phyloP scores from a whole-genome alignment of 2,113 vertebrate genomes.

The Sinocyclocheilus grahami region DNA sequence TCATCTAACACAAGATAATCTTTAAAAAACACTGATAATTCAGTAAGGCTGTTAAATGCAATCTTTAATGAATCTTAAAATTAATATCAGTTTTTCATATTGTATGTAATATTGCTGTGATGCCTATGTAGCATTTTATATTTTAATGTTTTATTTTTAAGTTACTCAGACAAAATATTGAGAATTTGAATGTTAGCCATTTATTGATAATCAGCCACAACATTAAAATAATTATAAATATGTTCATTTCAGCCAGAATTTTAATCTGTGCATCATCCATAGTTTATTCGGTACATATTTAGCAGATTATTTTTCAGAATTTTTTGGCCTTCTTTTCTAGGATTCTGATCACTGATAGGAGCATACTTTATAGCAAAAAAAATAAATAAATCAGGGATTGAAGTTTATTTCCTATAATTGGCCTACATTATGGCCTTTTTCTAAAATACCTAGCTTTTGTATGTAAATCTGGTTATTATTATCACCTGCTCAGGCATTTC shows the following conservation, averaged over 20 bases:
- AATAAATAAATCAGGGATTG: neutral
- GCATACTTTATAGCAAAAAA: constrained; percentile 42
- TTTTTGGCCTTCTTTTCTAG: constrained; percentile 60
- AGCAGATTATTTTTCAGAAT: neutral
- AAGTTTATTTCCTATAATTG: neutral
- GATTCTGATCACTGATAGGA: constrained; percentile 68
- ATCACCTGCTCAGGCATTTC: neutral
- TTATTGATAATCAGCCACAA: neutral
- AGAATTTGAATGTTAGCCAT: neutral
- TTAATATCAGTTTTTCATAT: too few relatives aligned
- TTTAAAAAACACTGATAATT: neutral
- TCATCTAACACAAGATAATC: neutral
- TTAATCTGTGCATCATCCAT: neutral
- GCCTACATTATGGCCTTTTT: neutral
- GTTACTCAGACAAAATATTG: neutral
- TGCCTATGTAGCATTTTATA: neutral
- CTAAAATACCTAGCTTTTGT: neutral
- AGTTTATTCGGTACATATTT: neutral
- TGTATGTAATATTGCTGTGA: neutral
- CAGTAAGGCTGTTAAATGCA: neutral
- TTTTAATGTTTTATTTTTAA: neutral
- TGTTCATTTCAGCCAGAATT: neutral
- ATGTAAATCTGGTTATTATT: neutral
- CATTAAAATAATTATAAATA: neutral
- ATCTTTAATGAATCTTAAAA: too few relatives aligned